Percentiles rank a stretch among this genome's conserved stretches.
Conservation (phyloP, 2,888 invertebrate species). For the Caenorhabditis auriculariae region DNA sequence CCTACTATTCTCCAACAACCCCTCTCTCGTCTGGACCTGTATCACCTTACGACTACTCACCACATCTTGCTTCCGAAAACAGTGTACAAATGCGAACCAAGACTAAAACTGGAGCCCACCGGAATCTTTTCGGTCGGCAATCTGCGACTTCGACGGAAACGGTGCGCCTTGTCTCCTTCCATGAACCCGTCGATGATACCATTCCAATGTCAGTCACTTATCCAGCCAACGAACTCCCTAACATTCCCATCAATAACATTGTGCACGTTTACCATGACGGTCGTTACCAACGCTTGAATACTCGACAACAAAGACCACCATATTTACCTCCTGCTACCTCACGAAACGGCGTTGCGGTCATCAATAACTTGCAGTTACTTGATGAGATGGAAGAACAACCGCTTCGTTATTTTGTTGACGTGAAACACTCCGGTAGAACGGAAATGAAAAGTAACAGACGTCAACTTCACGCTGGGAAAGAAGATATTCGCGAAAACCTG, state of each 20-base stretch:
- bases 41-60: constrained; percentile 9
- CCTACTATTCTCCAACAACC: constrained; percentile 20
- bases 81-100: background rate
- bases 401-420: constrained; percentile 44
- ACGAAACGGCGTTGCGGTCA: constrained; percentile 24
- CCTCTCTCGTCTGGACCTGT: constrained; percentile 13
- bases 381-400: constrained; percentile 41
- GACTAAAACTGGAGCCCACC: constrained; percentile 15
- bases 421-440: constrained; percentile 37
- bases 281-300: constrained; percentile 22
- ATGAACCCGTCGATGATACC: constrained; percentile 22
- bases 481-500: constrained; percentile 27
- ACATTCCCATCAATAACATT: constrained; percentile 28
- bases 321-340: constrained; percentile 24
- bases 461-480: constrained; percentile 29
- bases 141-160: constrained; percentile 11
- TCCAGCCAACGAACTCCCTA: constrained; percentile 22
- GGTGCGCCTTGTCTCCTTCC: constrained; percentile 26
- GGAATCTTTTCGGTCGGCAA: constrained; percentile 31
- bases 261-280: constrained; percentile 35
- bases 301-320: constrained; percentile 10
- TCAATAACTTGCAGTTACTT: constrained; percentile 20
- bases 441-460: constrained; percentile 17
- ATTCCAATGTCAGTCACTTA: constrained; percentile 12
- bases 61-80: background rate